These are phyloP conservation scores for Cephus sareptanus DNA, from an alignment of 2,888 invertebrate genomes.

Conservation along the genomic window DNA sequence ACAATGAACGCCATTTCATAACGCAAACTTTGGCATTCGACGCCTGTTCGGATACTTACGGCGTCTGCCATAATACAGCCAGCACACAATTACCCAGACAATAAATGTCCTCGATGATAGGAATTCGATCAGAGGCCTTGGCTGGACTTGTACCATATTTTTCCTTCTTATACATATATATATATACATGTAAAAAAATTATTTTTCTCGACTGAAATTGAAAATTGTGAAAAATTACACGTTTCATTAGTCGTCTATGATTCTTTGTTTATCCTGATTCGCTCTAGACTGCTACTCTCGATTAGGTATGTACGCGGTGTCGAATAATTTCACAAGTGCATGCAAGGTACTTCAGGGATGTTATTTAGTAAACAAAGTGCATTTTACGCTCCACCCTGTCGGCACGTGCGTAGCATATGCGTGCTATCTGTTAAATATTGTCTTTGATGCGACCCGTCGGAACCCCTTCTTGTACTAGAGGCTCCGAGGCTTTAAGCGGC, in stretches of 20 bases:
- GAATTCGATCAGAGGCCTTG: background rate
- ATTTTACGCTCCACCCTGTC: constrained; percentile 54
- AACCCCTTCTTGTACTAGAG: constrained; percentile 45
- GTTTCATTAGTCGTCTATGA: background rate
- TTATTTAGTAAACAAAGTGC: constrained; percentile 65
- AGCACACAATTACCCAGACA: background rate
- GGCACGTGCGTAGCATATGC: constrained; percentile 65
- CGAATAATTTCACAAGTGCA: constrained; percentile 25
- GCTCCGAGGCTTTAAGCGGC: constrained; percentile 9
- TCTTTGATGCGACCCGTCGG: constrained; percentile 64
- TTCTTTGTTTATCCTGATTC: background rate
- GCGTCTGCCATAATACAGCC: background rate
- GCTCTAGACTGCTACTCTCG: no score
- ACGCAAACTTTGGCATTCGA: background rate
- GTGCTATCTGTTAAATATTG: constrained; percentile 59
- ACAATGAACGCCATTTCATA: constrained; percentile 1
- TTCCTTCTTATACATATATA: no score
- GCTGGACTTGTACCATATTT: no score
- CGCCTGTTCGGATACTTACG: background rate
- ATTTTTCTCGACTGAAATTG: background rate
- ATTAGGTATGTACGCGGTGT: constrained; percentile 15
- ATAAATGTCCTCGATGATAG: background rate
- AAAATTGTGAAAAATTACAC: background rate
- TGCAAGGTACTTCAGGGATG: constrained; percentile 46
- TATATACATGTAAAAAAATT: no score